Evolutionary conservation across 2,888 invertebrate species (phyloP).

Genomic region (Pandemis corylana): DNA sequence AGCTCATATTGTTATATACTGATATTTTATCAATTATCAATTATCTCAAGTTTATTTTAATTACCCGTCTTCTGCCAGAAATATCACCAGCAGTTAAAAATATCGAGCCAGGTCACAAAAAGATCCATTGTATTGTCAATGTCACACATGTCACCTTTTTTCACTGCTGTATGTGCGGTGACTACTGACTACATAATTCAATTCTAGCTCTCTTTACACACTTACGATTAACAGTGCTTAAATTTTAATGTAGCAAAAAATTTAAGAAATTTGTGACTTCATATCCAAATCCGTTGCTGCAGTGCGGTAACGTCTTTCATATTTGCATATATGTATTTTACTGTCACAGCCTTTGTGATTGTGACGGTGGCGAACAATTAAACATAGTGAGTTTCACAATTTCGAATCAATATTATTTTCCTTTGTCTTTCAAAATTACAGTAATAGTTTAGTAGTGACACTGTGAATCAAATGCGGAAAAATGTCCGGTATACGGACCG

Average conservation of each 20-base stretch:
- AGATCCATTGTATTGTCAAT: conserved; percentile 33
- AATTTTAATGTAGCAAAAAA: not conserved
- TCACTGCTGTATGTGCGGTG: conserved; percentile 7
- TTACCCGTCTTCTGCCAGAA: not conserved
- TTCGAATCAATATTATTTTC: conserved; percentile 61
- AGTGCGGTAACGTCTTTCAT: not conserved
- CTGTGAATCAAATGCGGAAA: conserved; percentile 43
- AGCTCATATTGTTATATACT: too few relatives aligned
- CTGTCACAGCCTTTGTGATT: conserved; percentile 26
- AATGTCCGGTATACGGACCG: conserved; percentile 76
- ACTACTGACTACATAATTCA: conserved; percentile 13
- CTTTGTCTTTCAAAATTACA: conserved; percentile 46
- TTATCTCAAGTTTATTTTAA: too few relatives aligned
- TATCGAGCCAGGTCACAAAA: conserved; percentile 7
- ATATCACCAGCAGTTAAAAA: conserved; percentile 2
- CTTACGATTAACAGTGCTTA: conserved; percentile 5
- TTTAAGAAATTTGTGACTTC: conserved; percentile 31
- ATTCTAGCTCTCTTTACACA: conserved; percentile 11
- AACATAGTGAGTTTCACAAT: conserved; percentile 67
- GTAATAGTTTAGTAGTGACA: conserved; percentile 15
- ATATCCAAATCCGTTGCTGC: conserved; percentile 14
- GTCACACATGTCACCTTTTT: conserved; percentile 38
- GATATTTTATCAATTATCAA: too few relatives aligned
- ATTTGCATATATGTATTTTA: conserved; percentile 5
- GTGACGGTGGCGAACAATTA: conserved; percentile 27